Evolutionary conservation across 2,888 invertebrate genomes (phyloP).

Genomic region (Oscheius onirici): DNA sequence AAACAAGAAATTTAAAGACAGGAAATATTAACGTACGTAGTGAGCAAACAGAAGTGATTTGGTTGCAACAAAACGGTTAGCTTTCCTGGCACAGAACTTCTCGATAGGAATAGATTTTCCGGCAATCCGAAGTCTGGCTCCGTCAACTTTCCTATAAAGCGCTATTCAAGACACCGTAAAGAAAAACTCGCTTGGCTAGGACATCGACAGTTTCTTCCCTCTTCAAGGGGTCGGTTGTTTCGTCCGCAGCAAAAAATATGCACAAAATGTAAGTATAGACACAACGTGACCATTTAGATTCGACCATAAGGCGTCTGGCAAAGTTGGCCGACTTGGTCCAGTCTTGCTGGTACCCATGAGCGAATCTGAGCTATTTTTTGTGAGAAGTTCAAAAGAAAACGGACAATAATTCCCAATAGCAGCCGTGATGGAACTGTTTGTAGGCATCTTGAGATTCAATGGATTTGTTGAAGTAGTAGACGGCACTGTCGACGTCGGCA

Average conservation of each 20-base stretch:
- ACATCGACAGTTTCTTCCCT: constrained; percentile 48
- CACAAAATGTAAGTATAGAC: constrained; percentile 91
- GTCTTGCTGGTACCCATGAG: constrained; percentile 59
- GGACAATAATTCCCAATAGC: constrained; percentile 88
- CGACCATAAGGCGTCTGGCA: constrained; percentile 79
- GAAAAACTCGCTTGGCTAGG: constrained; percentile 42
- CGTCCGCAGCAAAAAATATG: constrained; percentile 78
- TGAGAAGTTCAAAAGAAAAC: background rate
- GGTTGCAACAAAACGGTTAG: constrained; percentile 83
- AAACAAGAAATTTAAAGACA: background rate
- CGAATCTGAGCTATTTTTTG: constrained; percentile 49
- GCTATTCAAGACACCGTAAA: background rate
- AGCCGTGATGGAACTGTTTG: constrained; percentile 90
- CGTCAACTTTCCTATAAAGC: constrained; percentile 80
- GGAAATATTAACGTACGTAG: constrained; percentile 74
- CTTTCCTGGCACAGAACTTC: constrained; percentile 90
- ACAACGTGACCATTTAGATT: constrained; percentile 86
- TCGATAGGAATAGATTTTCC: constrained; percentile 97
- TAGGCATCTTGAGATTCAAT: constrained; percentile 85
- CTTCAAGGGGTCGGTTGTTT: constrained; percentile 41
- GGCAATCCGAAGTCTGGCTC: constrained; percentile 87
- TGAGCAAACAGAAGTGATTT: constrained; percentile 83
- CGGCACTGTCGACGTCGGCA: constrained; percentile 80
- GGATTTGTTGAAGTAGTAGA: constrained; percentile 83
- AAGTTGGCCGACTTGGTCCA: constrained; percentile 68